phyloP scores from a whole-genome alignment of 2,888 invertebrate genomes.

The Catocala sponsa region DNA sequence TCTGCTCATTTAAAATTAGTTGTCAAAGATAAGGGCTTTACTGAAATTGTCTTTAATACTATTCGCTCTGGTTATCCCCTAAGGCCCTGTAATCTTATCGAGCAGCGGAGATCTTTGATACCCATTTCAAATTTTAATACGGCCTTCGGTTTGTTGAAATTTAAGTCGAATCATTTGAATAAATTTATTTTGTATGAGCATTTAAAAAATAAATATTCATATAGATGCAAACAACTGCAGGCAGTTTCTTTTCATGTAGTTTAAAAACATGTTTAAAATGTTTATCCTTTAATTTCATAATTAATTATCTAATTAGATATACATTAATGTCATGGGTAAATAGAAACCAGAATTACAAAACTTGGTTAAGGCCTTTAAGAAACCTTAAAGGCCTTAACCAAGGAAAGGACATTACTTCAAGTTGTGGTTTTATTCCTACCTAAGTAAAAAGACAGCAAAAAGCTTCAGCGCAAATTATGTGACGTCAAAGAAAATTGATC shows the following conservation, averaged over 20 bases:
- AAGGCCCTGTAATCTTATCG: slow-evolving; percentile 5
- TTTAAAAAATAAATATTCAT: background rate
- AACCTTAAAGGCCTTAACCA: too few species aligned
- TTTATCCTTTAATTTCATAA: background rate
- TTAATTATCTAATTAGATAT: background rate
- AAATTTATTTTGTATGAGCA: slow-evolving; percentile 1
- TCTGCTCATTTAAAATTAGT: background rate
- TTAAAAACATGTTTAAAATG: too few species aligned
- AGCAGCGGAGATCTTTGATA: slow-evolving; percentile 6
- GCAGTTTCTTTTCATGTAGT: too few species aligned
- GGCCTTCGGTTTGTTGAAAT: background rate
- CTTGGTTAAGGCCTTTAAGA: too few species aligned
- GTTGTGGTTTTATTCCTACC: too few species aligned
- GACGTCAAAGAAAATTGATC: too few species aligned
- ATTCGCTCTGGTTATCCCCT: background rate
- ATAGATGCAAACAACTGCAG: too few species aligned
- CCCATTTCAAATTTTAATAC: slow-evolving; percentile 11
- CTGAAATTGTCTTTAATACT: background rate
- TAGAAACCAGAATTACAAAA: too few species aligned
- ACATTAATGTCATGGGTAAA: too few species aligned
- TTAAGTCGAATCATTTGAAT: slow-evolving; percentile 9
- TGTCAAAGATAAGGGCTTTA: background rate
- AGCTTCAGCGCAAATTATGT: too few species aligned
- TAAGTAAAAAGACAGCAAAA: too few species aligned
- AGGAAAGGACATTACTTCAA: too few species aligned